phyloP scores from a whole-genome alignment of 2,113 vertebrate genomes.

The Carassius auratus region DNA sequence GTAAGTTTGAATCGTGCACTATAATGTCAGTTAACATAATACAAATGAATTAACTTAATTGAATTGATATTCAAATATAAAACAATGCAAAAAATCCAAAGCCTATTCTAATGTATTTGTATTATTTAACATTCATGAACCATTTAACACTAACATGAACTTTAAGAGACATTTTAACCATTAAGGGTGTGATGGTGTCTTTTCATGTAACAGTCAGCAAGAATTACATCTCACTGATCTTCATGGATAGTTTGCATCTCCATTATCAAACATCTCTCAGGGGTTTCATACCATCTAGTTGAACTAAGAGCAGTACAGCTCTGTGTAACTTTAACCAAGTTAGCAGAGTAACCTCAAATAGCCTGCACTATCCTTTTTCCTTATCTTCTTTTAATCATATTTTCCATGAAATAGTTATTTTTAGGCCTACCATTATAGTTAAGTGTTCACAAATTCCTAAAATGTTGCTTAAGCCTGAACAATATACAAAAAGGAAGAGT shows the following conservation, averaged over 20 bases:
- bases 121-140: no score
- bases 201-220: neutral
- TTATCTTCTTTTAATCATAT: neutral
- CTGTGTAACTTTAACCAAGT: neutral
- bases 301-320: neutral
- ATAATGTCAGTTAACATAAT: no score
- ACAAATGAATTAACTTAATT: neutral
- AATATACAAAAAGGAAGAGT: neutral
- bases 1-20: no score
- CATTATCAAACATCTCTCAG: neutral
- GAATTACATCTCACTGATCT: neutral
- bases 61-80: neutral
- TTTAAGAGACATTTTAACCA: neutral
- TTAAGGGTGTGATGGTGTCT: neutral
- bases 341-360: neutral
- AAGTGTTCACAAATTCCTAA: neutral
- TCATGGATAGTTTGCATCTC: conserved; percentile 9
- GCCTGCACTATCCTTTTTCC: neutral
- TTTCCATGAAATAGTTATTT: neutral
- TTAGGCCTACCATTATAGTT: neutral
- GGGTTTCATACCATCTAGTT: neutral
- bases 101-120: no score
- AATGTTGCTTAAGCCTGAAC: neutral
- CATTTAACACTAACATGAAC: neutral
- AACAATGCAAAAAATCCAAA: neutral